A percentile compares a stretch with the other conserved stretches of the same genome.
phyloP scores from a whole-genome alignment of 2,888 invertebrate genomes.

The Athetis lepigone region DNA sequence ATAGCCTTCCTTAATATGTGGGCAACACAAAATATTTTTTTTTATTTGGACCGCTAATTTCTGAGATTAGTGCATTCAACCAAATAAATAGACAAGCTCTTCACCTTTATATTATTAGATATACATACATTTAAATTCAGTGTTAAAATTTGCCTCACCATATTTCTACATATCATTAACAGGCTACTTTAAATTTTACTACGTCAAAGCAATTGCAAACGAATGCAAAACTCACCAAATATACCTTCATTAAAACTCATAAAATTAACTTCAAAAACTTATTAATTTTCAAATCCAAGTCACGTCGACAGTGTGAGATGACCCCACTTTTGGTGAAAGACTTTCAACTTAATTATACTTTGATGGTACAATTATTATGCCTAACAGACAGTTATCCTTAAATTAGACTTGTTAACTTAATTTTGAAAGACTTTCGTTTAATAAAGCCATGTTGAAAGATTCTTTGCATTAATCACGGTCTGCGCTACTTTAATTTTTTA shows the following conservation, averaged over 20 bases:
- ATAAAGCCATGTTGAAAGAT: conserved; percentile 35
- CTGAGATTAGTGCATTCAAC: too few species aligned
- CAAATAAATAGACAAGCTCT: too few species aligned
- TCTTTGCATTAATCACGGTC: conserved; percentile 34
- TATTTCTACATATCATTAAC: too few species aligned
- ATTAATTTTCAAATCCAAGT: conserved; percentile 19
- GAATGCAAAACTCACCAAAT: conserved; percentile 1
- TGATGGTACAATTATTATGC: conserved; percentile 52
- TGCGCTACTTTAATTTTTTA: conserved; percentile 11
- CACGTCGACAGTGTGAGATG: conserved; percentile 30
- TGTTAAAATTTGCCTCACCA: too few species aligned
- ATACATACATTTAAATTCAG: too few species aligned
- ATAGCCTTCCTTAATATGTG: too few species aligned
- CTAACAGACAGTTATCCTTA: conserved; percentile 44
- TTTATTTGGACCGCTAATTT: too few species aligned
- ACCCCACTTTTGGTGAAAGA: conserved; percentile 33
- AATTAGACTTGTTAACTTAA: conserved; percentile 55
- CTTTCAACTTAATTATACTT: conserved; percentile 55
- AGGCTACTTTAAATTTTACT: background rate
- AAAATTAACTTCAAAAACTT: conserved; percentile 22
- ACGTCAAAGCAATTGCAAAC: background rate
- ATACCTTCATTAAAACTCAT: conserved; percentile 15
- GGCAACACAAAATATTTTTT: too few species aligned
- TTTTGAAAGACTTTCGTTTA: conserved; percentile 46
- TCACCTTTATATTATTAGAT: too few species aligned